Base-by-base conservation (phyloP, 2,888 invertebrate species). In the Periphyllus acericola region DNA sequence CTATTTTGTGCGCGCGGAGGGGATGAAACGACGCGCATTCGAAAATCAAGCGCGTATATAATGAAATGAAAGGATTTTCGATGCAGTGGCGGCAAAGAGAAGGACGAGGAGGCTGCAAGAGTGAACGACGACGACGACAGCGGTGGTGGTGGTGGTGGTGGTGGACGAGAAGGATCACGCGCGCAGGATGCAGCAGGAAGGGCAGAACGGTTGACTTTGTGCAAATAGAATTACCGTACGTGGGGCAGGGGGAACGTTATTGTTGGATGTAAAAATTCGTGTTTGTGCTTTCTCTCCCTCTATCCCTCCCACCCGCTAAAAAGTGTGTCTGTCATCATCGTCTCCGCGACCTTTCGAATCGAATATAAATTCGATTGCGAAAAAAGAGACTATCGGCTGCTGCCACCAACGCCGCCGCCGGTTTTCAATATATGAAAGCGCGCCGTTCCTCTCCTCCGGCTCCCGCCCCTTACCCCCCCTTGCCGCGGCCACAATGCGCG, bases 201-300 rank as follows among this genome's bases (percentile, higher is more conserved):
- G 29, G 46, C 19, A 79, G 25, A 21, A 74, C 72, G 60, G 60
- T 75, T 66, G 84, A 84, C 84, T 84, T 68, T 84, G 82, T 34
- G 78, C 84, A 78, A 84, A 84, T 84, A 84, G 76, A 78, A 84
- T 84, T 84, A 78, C 78, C 25, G 9, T n/a, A 29, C 19, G 68
- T 9, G 36, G 55, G n/a, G n/a, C 55, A 19, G 52, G 9, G 32
- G 60, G 6, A 8, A 75, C n/a, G 32, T 74, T 78, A 55, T 85
- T 52, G 71, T 86, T 25, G 36, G 19, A 34, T 79, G 52, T 72
- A 68, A 86, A 79, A 86, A 40, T 86, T 68, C 71, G 68, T 71
- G 79, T 52, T 68, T 29, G 52, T 19, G 21, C 6, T 17, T 8
- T 36, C 6, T 17, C 14, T 36, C 6, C 11, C 25, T 72, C 52